Evolutionary conservation across 30 jellyfish, hydroid and myxozoan genomes (phyloP), one percentile per base, ranked within the genome.

Genomic region (Clytia hemisphaerica): DNA sequence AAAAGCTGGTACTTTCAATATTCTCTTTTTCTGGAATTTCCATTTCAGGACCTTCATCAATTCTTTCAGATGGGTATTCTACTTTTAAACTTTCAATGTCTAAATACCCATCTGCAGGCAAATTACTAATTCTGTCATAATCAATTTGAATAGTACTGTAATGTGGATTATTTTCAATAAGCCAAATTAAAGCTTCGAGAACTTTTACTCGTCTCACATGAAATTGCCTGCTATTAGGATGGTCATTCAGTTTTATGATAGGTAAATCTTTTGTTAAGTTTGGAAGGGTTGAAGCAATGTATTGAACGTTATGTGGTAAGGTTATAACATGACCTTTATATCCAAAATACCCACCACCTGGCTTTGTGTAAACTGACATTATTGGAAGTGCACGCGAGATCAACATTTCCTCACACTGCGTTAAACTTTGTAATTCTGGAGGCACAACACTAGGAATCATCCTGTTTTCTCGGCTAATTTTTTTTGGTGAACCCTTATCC

Each of bases 321-420:
- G 77, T 67, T 40, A 40, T 30, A n/a, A 67, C 80, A 67, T 67
- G 80, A 40, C 75, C 75, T 67, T 67, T 67, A 33, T 67, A 67
- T 15, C 62, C 80, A n/a, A n/a, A n/a, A n/a, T n/a, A n/a, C n/a
- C n/a, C n/a, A n/a, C n/a, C n/a, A n/a, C n/a, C n/a, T n/a, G n/a
- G n/a, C n/a, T n/a, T n/a, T n/a, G n/a, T n/a, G n/a, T n/a, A n/a
- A n/a, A n/a, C n/a, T n/a, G n/a, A n/a, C n/a, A n/a, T n/a, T n/a
- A n/a, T n/a, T n/a, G n/a, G n/a, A n/a, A n/a, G n/a, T n/a, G n/a
- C n/a, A n/a, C n/a, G n/a, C n/a, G n/a, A n/a, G n/a, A n/a, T n/a
- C n/a, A n/a, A n/a, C n/a, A n/a, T 60, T 72, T 24, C 37, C 19
- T 40, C 54, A 72, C n/a, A 71, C 82, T 49, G 61, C 72, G 51